Percentiles rank a stretch among this genome's conserved stretches.
phyloP scores from a whole-genome alignment of 2,113 vertebrate genomes.

The Psittacara wagleri region DNA sequence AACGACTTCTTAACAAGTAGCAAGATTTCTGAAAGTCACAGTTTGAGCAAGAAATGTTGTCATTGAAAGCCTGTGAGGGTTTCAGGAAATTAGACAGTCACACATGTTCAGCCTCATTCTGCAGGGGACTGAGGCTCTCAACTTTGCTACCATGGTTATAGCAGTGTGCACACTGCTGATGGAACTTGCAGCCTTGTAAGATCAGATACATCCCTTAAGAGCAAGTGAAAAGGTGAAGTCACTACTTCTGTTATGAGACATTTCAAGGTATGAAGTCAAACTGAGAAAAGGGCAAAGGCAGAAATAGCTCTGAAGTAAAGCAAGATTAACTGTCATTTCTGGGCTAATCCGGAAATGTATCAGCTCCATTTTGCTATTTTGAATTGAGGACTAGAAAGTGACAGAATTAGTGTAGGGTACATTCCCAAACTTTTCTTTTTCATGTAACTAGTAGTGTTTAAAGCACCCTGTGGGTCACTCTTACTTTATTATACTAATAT shows the following conservation, averaged over 20 bases:
- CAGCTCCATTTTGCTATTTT: neutral
- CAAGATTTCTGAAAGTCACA: neutral
- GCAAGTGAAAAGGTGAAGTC: neutral
- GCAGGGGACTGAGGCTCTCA: neutral
- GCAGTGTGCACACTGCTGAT: neutral
- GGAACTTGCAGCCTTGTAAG: neutral
- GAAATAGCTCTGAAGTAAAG: neutral
- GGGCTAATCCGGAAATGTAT: neutral
- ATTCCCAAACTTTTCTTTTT: neutral
- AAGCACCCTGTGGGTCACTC: neutral
- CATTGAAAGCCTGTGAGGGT: neutral
- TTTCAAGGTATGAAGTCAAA: neutral
- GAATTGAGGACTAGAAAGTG: neutral
- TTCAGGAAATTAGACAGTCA: neutral
- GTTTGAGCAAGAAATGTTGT: neutral
- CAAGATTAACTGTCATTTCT: neutral
- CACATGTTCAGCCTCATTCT: neutral
- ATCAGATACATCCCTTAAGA: neutral
- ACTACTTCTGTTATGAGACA: neutral
- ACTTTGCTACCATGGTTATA: neutral
- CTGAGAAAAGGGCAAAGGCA: neutral
- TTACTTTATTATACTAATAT: neutral
- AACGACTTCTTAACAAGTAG: neutral
- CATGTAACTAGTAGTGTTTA: neutral
- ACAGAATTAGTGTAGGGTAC: neutral